phyloP scores from a whole-genome alignment of 30 jellyfish, hydroid and myxozoan species.

The Aurelia sp. region DNA sequence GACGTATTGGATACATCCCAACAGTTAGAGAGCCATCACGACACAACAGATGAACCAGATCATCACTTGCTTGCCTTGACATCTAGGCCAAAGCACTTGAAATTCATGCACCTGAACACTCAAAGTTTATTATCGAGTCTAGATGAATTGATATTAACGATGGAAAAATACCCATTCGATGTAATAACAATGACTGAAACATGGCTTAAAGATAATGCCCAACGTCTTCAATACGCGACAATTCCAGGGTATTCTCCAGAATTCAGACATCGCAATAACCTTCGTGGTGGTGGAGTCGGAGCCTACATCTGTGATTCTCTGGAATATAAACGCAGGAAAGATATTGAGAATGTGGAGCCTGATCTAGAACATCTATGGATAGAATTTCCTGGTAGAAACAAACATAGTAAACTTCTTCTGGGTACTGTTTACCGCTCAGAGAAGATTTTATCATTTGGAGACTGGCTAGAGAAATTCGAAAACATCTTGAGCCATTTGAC shows the following conservation, averaged over 20 bases:
- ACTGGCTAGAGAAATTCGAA: conserved; percentile 45
- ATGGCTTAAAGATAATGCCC: conserved; percentile 78
- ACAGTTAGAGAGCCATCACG: conserved; percentile 1
- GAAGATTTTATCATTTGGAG: conserved; percentile 48
- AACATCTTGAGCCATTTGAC: conserved; percentile 7
- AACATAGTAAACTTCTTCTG: conserved; percentile 62
- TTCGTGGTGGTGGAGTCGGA: conserved; percentile 79
- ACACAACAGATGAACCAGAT: not conserved
- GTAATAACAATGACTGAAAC: conserved; percentile 66
- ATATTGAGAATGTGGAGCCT: conserved; percentile 55
- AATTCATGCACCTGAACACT: conserved; percentile 51
- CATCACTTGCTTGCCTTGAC: conserved; percentile 22
- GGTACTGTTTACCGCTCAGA: conserved; percentile 65
- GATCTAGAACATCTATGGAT: conserved; percentile 37
- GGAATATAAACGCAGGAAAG: conserved; percentile 55
- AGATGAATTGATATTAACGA: conserved; percentile 53
- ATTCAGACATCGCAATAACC: conserved; percentile 57
- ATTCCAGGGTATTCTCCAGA: conserved; percentile 69
- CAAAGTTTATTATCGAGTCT: conserved; percentile 71
- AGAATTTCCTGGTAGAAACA: conserved; percentile 37
- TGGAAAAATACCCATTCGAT: conserved; percentile 64
- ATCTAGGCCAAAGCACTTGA: conserved; percentile 48
- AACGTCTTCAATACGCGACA: conserved; percentile 51
- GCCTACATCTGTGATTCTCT: conserved; percentile 54
- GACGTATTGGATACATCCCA: conserved; percentile 10